phyloP scores from a whole-genome alignment of 2,888 invertebrate genomes.

The Aricia artaxerxes region DNA sequence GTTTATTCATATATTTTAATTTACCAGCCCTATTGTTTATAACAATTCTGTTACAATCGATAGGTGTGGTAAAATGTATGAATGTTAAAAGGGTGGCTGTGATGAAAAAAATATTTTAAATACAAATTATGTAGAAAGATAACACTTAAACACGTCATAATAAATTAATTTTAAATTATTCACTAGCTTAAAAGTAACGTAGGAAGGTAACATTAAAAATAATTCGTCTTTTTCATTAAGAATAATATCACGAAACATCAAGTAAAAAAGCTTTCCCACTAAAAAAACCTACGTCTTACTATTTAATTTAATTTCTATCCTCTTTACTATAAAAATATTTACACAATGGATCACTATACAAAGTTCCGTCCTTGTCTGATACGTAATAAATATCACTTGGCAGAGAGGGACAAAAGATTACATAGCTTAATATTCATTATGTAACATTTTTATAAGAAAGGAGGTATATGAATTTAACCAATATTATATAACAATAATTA shows the following conservation, averaged over 20 bases:
- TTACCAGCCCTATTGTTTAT: no score
- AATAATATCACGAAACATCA: neutral
- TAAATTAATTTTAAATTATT: neutral
- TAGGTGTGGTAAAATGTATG: neutral
- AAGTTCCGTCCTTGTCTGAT: no score
- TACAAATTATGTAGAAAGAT: neutral
- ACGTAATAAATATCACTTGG: no score
- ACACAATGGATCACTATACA: neutral
- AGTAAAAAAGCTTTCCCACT: neutral
- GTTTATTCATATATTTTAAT: no score
- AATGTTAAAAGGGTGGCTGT: neutral
- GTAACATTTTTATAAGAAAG: neutral
- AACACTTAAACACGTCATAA: neutral
- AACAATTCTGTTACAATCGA: no score
- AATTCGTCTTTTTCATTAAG: conserved; percentile 1
- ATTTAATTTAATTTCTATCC: neutral
- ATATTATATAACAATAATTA: neutral
- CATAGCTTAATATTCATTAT: neutral
- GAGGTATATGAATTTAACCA: neutral
- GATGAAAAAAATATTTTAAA: neutral
- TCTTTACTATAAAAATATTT: neutral
- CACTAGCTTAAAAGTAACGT: neutral
- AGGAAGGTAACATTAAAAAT: neutral
- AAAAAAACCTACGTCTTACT: neutral
- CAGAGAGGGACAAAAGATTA: no score